Conservation (phyloP, 2,888 invertebrate species). For the Prosapia bicincta region DNA sequence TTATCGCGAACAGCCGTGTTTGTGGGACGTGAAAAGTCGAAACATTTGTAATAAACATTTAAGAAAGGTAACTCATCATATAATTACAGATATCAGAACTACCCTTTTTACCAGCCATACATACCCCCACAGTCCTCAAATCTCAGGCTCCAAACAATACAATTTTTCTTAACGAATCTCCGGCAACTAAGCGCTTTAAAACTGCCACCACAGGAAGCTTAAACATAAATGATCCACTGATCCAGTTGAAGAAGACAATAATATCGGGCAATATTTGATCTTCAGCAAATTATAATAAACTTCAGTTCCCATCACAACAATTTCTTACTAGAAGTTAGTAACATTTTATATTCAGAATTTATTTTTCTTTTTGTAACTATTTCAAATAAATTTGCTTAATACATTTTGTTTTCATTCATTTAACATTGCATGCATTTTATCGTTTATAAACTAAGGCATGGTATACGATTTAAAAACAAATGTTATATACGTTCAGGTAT, state of each 20-base stretch:
- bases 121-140: slow-evolving; percentile 1
- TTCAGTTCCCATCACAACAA: neutral
- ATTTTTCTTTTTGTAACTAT: neutral
- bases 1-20: neutral
- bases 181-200: neutral
- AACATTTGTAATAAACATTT: neutral
- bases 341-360: neutral
- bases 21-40: neutral
- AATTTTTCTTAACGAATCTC: neutral
- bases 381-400: neutral
- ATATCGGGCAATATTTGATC: neutral
- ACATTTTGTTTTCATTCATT: too few relatives aligned
- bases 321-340: neutral
- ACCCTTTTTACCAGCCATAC: too few relatives aligned
- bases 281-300: neutral
- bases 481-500: neutral
- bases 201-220: neutral
- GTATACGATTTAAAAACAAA: neutral
- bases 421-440: neutral
- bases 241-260: neutral
- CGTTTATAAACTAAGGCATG: neutral
- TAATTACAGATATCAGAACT: too few relatives aligned
- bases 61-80: too few relatives aligned
- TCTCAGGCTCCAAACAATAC: neutral
- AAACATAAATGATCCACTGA: neutral